These are phyloP conservation scores for Anoplopoma fimbria DNA, from an alignment of 2,113 vertebrate species.

Conservation along the genomic window DNA sequence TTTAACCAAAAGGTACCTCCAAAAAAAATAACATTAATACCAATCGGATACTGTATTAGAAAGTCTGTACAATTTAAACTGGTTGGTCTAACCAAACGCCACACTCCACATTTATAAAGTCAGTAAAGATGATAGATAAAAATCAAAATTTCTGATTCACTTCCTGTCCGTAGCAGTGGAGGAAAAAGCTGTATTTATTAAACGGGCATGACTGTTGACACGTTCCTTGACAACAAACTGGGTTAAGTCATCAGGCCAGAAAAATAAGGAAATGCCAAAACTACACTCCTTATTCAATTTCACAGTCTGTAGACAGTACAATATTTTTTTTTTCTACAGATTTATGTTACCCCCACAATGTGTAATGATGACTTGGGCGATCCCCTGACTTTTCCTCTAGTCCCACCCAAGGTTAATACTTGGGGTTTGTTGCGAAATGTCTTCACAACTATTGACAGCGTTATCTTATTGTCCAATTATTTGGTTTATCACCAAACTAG, in stretches of 20 bases:
- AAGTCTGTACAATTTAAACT: not conserved
- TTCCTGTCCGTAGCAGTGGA: not conserved
- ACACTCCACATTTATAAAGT: not conserved
- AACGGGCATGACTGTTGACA: not conserved
- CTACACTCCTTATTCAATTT: not conserved
- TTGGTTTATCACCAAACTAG: not conserved
- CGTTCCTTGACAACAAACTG: not conserved
- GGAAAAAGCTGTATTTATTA: not conserved
- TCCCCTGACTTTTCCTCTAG: not conserved
- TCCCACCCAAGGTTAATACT: not conserved
- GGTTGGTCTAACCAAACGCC: not conserved
- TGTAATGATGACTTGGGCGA: not conserved
- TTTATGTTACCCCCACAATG: not conserved
- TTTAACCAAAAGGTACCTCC: not conserved
- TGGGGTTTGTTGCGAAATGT: not conserved
- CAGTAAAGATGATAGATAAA: not conserved
- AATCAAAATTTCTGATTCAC: not conserved
- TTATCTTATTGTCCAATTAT: not conserved
- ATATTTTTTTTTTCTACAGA: not conserved
- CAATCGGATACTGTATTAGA: not conserved
- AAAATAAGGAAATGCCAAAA: conserved; percentile 1
- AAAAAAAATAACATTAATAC: not conserved
- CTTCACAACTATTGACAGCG: not conserved
- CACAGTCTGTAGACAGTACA: not conserved
- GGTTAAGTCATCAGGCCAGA: not conserved